Percentiles rank a stretch among this genome's conserved stretches.
These are phyloP conservation scores for Moxostoma hubbsi DNA, from an alignment of 2,797 vertebrate genomes.

Conservation along the genomic window DNA sequence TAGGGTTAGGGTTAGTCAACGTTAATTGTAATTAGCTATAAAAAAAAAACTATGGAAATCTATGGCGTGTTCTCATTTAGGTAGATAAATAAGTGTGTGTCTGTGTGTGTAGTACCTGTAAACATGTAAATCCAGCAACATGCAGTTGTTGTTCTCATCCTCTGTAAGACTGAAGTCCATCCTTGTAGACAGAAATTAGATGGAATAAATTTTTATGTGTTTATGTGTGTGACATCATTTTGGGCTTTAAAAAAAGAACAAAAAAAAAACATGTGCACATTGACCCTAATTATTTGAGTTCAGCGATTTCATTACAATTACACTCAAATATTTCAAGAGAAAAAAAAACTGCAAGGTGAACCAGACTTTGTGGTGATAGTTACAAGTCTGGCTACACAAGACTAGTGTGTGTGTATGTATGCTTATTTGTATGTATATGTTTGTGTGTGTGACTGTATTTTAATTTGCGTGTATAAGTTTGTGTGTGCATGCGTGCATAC, in stretches of 20 bases:
- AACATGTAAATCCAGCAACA: constrained; percentile 87
- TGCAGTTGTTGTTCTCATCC: constrained; percentile 78
- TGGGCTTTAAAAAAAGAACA: no score
- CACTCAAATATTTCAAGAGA: no score
- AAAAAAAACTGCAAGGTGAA: no score
- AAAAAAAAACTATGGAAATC: no score
- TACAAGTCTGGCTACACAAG: background rate
- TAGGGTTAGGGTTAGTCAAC: no score
- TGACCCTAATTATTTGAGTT: no score
- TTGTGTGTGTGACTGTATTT: constrained; percentile 37
- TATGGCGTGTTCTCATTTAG: background rate
- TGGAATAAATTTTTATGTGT: background rate
- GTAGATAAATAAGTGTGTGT: background rate
- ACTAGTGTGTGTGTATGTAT: no score
- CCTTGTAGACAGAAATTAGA: constrained; percentile 66
- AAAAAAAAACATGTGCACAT: no score
- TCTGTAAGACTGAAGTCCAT: constrained; percentile 88
- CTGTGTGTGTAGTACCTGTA: constrained; percentile 79
- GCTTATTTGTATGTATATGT: background rate
- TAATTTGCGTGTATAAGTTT: no score
- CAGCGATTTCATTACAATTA: no score
- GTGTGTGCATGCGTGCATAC: constrained; percentile 30
- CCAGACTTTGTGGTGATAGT: background rate
- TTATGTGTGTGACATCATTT: no score
- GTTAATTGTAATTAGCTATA: no score